A percentile compares a stretch with the other conserved stretches of the same genome.
phyloP scores from a whole-genome alignment of 2,888 invertebrate genomes.

The Lampropteryx suffumata region DNA sequence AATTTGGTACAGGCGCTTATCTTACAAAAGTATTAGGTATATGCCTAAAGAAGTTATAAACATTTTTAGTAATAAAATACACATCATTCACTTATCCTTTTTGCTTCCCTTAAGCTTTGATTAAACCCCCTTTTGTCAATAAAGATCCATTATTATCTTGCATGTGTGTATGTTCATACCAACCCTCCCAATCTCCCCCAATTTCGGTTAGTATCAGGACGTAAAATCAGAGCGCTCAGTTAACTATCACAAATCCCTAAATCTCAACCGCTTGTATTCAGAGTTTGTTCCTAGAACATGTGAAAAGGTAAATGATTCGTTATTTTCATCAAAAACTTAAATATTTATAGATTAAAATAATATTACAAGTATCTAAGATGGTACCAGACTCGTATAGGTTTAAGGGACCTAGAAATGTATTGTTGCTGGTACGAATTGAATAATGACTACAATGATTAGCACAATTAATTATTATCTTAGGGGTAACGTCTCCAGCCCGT shows the following conservation, averaged over 20 bases:
- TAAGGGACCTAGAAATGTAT: neutral
- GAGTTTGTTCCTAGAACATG: constrained; percentile 7
- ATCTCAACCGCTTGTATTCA: constrained; percentile 18
- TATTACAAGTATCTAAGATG: too few relatives aligned
- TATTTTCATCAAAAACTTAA: too few relatives aligned
- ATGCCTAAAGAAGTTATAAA: too few relatives aligned
- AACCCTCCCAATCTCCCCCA: constrained; percentile 20
- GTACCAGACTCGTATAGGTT: too few relatives aligned
- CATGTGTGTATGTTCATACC: constrained; percentile 16
- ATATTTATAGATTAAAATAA: too few relatives aligned
- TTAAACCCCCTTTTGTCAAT: constrained; percentile 7
- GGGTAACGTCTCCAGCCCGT: constrained; percentile 13
- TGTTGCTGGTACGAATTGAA: neutral
- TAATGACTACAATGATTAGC: constrained; percentile 21
- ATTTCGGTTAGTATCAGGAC: constrained; percentile 23
- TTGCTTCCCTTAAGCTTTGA: neutral
- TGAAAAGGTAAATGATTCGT: too few relatives aligned
- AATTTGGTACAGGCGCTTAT: neutral
- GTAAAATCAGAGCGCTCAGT: constrained; percentile 26
- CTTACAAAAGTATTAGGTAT: neutral
- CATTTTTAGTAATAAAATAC: too few relatives aligned
- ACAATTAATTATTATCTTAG: constrained; percentile 17
- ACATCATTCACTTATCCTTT: too few relatives aligned
- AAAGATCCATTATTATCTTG: constrained; percentile 24
- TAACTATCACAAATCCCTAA: constrained; percentile 20